A percentile compares a stretch with the other conserved stretches of the same genome.
These are phyloP conservation scores for Drosophila seguyi DNA, from an alignment of 1,140 invertebrate genomes.

Conservation along the genomic window DNA sequence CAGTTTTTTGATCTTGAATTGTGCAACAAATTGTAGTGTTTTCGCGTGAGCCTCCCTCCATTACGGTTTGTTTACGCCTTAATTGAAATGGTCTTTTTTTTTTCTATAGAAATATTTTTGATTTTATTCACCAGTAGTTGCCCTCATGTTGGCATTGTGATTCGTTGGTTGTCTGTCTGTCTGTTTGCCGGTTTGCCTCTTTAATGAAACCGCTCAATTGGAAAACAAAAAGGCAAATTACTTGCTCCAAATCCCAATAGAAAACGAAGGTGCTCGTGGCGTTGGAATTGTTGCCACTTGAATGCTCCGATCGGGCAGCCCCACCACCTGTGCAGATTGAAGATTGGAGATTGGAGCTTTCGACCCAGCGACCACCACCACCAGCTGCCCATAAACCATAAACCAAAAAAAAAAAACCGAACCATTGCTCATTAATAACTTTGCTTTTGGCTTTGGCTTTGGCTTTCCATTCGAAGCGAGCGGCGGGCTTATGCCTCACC, in stretches of 20 bases:
- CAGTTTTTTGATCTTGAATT: conserved; percentile 7
- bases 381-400: conserved; percentile 45
- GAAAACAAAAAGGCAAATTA: conserved; percentile 77
- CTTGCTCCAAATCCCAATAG: conserved; percentile 66
- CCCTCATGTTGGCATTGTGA: conserved; percentile 13
- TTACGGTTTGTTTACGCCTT: background rate
- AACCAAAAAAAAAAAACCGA: too few relatives aligned
- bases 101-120: conserved; percentile 13
- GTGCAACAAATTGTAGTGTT: background rate
- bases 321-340: conserved; percentile 30
- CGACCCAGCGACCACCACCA: conserved; percentile 12
- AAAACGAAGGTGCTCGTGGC: conserved; percentile 43
- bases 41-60: too few relatives aligned
- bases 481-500: conserved; percentile 23
- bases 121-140: background rate
- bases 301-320: conserved; percentile 16
- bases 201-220: conserved; percentile 65
- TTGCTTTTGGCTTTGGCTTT: conserved; percentile 22
- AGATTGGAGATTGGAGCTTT: conserved; percentile 19
- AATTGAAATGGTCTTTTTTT: conserved; percentile 34
- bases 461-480: conserved; percentile 25
- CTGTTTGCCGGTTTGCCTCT: conserved; percentile 7
- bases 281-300: conserved; percentile 59
- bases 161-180: background rate
- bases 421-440: conserved; percentile 40